Percentiles rank a stretch among this genome's conserved stretches.
These are phyloP conservation scores for Varecia variegata DNA, from an alignment of 2,797 vertebrate species.

Conservation along the genomic window DNA sequence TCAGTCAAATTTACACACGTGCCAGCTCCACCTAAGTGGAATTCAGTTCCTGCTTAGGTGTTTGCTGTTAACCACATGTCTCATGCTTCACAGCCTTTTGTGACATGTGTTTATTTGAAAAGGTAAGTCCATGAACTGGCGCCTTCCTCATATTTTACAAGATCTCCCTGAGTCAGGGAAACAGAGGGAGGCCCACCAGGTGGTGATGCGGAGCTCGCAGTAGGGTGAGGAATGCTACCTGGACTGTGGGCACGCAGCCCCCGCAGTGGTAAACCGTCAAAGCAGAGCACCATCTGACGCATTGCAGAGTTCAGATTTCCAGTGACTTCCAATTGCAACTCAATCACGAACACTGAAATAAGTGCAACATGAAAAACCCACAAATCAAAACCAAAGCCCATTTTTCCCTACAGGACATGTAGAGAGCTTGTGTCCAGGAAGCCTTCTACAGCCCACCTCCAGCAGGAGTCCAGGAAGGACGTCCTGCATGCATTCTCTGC, in stretches of 20 bases:
- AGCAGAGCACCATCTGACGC: not conserved
- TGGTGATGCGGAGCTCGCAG: not conserved
- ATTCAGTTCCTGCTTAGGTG: constrained; percentile 44
- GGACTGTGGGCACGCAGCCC: not conserved
- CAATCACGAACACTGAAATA: not conserved
- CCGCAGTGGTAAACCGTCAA: not conserved
- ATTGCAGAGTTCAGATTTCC: constrained; percentile 3
- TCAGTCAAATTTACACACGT: constrained; percentile 39
- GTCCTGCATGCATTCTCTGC: not conserved
- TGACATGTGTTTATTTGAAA: constrained; percentile 71
- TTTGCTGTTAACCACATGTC: constrained; percentile 27
- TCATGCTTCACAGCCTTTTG: constrained; percentile 41
- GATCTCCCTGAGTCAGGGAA: constrained; percentile 26
- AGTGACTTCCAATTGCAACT: not conserved
- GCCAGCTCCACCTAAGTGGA: constrained; percentile 34
- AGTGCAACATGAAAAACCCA: not conserved
- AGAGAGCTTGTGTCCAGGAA: not conserved
- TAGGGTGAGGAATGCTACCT: not conserved
- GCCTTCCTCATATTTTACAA: constrained; percentile 1
- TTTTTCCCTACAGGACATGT: not conserved
- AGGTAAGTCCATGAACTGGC: not conserved
- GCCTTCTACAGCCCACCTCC: not conserved
- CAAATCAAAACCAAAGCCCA: not conserved
- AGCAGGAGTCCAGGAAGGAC: not conserved
- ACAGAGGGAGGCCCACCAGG: not conserved